phyloP scores from a whole-genome alignment of 2,797 vertebrate species.

The Helostoma temminkii region DNA sequence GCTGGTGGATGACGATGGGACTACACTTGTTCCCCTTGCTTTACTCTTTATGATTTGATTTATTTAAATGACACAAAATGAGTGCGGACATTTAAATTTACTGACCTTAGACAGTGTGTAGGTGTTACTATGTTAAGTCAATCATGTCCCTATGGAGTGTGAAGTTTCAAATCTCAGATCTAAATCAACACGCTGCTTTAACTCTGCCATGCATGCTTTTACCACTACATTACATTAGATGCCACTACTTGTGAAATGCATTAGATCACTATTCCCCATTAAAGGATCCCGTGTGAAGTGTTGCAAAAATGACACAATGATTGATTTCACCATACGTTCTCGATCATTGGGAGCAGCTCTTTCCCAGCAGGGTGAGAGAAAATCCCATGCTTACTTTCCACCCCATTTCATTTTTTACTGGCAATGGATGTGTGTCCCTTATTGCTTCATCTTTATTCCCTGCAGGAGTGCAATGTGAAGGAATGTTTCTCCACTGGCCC shows the following conservation, averaged over 20 bases:
- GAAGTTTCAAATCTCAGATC: slow-evolving; percentile 42
- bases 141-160: slow-evolving; percentile 20
- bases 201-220: not conserved
- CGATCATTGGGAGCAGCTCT: slow-evolving; percentile 45
- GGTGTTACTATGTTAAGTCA: slow-evolving; percentile 12
- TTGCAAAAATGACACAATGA: slow-evolving; percentile 56
- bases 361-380: slow-evolving; percentile 55
- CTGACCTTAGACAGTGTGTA: slow-evolving; percentile 10
- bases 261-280: slow-evolving; percentile 4
- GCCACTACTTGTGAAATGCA: slow-evolving; percentile 10
- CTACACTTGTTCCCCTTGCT: not conserved
- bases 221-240: slow-evolving; percentile 7
- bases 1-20: not conserved
- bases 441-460: slow-evolving; percentile 76
- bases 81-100: not conserved
- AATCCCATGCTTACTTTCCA: slow-evolving; percentile 53
- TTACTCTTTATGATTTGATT: not conserved
- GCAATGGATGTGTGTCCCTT: slow-evolving; percentile 60
- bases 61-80: not conserved
- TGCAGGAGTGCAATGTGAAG: slow-evolving; percentile 63
- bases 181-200: slow-evolving; percentile 57
- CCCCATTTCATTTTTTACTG: slow-evolving; percentile 51
- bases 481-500: slow-evolving; percentile 59
- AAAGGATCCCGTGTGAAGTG: not conserved
- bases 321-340: slow-evolving; percentile 61